phyloP scores from a whole-genome alignment of 1,140 invertebrate genomes.

The Bacillus rossius region DNA sequence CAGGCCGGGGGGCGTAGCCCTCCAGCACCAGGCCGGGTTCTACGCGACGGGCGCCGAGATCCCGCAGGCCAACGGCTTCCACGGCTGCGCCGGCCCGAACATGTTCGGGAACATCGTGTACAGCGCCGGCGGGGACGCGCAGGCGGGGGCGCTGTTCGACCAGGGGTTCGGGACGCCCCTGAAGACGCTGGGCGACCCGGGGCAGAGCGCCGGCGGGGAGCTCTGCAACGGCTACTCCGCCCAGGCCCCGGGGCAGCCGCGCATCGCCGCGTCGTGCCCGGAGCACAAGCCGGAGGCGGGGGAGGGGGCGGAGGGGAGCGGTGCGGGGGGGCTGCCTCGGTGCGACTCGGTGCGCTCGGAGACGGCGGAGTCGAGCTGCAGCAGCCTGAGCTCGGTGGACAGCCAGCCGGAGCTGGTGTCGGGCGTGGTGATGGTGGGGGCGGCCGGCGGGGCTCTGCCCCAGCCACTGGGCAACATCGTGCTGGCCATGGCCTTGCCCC shows the following conservation, averaged over 20 bases:
- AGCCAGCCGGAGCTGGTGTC: slow-evolving; percentile 28
- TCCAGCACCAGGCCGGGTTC: slow-evolving; percentile 6
- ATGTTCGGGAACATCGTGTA: slow-evolving; percentile 8
- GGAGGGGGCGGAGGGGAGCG: slow-evolving; percentile 15
- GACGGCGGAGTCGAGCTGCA: slow-evolving; percentile 43
- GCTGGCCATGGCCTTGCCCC: slow-evolving; percentile 32
- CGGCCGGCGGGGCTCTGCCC: slow-evolving; percentile 4
- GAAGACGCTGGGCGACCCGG: background rate
- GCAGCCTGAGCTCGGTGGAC: slow-evolving; percentile 41
- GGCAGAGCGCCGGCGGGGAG: background rate
- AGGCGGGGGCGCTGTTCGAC: slow-evolving; percentile 9
- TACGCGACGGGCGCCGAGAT: slow-evolving; percentile 6
- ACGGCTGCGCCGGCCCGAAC: slow-evolving; percentile 7
- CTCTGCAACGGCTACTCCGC: slow-evolving; percentile 11
- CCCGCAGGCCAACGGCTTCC: slow-evolving; percentile 11
- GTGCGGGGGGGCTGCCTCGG: slow-evolving; percentile 17
- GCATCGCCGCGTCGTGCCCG: slow-evolving; percentile 7
- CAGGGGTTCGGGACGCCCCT: slow-evolving; percentile 4
- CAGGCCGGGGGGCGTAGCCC: background rate
- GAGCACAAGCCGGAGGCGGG: slow-evolving; percentile 8
- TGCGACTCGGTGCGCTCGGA: slow-evolving; percentile 45
- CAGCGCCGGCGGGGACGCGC: slow-evolving; percentile 3
- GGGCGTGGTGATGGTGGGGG: slow-evolving; percentile 12
- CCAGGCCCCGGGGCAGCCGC: background rate
- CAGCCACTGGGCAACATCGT: slow-evolving; percentile 32